A percentile compares a stretch with the other conserved stretches of the same genome.
Evolutionary conservation across 2,113 vertebrate species (phyloP).

Genomic region (Erinaceus europaeus): DNA sequence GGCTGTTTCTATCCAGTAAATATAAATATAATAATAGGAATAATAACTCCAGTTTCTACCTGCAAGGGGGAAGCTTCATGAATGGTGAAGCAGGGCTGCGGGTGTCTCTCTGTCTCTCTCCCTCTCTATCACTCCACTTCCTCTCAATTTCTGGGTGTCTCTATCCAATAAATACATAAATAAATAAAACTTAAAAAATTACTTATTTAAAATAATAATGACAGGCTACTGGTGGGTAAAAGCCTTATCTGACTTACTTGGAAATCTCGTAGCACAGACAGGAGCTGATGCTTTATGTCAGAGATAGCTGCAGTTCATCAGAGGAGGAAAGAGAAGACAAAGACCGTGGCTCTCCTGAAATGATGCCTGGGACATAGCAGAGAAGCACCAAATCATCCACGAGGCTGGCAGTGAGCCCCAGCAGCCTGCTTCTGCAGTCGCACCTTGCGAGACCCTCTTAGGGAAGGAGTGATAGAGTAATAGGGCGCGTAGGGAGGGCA

Average conservation of each 20-base stretch:
- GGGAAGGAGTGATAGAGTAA: neutral
- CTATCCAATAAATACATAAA: no score
- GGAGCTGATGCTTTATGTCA: neutral
- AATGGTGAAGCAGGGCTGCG: no score
- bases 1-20: no score
- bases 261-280: constrained; percentile 24
- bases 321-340: neutral
- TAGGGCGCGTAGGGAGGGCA: neutral
- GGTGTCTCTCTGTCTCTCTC: no score
- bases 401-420: fast-evolving
- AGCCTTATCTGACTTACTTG: constrained; percentile 50
- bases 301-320: neutral
- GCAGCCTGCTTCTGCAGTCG: neutral
- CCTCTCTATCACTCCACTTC: no score
- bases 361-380: neutral
- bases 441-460: neutral
- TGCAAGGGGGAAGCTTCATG: no score
- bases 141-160: no score
- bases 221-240: no score
- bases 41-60: no score
- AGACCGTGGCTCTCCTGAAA: neutral
- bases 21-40: no score
- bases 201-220: no score
- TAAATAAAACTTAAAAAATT: no score
- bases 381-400: neutral